Evolutionary conservation across 2,113 vertebrate species (phyloP), one percentile per base, ranked within the genome.

Genomic region (Nerophis lumbriciformis): DNA sequence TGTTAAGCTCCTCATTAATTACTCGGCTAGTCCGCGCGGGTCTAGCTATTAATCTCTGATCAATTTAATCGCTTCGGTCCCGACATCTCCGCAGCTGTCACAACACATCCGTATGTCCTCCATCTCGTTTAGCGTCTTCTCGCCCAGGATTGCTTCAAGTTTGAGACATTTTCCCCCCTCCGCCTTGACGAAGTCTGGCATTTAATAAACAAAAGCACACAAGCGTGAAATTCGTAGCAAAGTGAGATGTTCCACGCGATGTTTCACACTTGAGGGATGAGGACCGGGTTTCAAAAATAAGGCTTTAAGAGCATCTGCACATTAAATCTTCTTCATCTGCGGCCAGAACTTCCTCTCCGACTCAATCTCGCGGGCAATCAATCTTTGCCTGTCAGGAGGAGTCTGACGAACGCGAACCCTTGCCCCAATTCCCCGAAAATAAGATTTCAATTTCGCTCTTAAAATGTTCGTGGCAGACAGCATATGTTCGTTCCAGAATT

Each of bases 1-100:
- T 45, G 59, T 61, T 50, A 50, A 61, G 59, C 59, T 61, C 48
- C 48, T 48, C 35, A 35, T 61, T 61, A 61, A 61, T 50, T 48
- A 61, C 48, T 38, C 9, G 2, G 12, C 35, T 38, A 50, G 6
- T 49, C 59, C 21, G 14, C 59, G n/a, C 48, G 35, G 48, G 47
- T 19, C 35, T 5, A 16, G 47, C 59, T 50, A 61, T 61, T 50
- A 48, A 61, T 61, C 47, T 16, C 14, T 36, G 59, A 61, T 61
- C 15, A 14, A 21, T 49, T 48, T 61, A 49, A 61, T 50, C 38
- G 37, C 35, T 48, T 35, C 35, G 1, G n/a, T 35, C 21, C 51
- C 6, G 51, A 53, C 48, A 38, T 61, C 59, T 36, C 6, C 6
- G 6, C 42, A 45, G 42, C 6, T 45, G 42, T 45, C 42, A 45